Base-by-base conservation (phyloP, 2,888 invertebrate species). In the Lithophane socia region DNA sequence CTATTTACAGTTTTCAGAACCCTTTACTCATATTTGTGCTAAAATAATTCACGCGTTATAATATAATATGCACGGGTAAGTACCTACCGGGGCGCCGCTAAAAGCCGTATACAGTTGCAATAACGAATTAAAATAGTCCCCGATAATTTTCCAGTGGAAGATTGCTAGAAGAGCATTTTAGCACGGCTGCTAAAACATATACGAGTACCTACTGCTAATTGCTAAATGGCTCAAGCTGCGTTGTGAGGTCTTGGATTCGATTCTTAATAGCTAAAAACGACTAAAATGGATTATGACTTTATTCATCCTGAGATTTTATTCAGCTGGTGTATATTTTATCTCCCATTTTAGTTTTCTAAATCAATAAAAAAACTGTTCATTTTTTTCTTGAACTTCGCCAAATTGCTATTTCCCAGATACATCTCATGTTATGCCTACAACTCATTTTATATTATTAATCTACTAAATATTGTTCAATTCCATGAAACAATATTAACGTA, bases 21-120 rank as follows among this genome's bases (percentile, higher is more conserved):
- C 21, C 67, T 67, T 54, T 60, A 64, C 42, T 82, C 60, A 84
- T 80, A 64, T 71, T 79, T 72, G 49, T 44, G 60, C 49, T 66
- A 64, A 79, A 75, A 82, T 80, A 79, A 67, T 61, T 79, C 65
- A 71, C 44, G 61, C 60, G 12, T 21, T 42, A 10, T 44, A 52
- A 37, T 64, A 66, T 83, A 71, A 21, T 61, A 29, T 74, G 79
- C 61, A 63, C 13, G 44, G 69, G 73, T 49, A 69, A 61, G 21
- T 77, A 63, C 13, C 21, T 77, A 63, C 13, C 21, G 21, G 16
- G 60, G 78, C 3, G 13, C 13, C 9, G n/a, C 24, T 70, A 52
- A 66, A 65, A 69, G 49, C 54, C 44, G n/a, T 47, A 24, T 54
- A 66, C 5, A 24, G 52, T 65, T 56, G 65, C 49, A 83, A 60